Evolutionary conservation across 1,140 invertebrate species (phyloP).

Genomic region (Dreissena rostriformis): DNA sequence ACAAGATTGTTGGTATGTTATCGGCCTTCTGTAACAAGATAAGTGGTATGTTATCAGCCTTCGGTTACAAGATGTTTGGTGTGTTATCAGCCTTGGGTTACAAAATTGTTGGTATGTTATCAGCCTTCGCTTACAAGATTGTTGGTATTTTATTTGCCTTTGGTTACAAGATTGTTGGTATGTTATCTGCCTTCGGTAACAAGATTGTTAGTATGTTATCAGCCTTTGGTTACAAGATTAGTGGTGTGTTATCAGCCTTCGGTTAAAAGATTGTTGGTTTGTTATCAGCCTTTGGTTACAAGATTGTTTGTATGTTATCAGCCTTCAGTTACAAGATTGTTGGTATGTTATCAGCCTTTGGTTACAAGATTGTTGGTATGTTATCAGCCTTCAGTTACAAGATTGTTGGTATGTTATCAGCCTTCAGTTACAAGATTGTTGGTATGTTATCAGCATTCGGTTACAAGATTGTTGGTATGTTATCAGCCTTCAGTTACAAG

Average conservation of each 20-base stretch:
- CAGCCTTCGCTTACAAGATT: slow-evolving; percentile 92
- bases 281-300: slow-evolving; percentile 92
- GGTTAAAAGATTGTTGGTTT: slow-evolving; percentile 92
- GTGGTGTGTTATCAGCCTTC: slow-evolving; percentile 87
- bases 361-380: slow-evolving; percentile 90
- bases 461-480: slow-evolving; percentile 89
- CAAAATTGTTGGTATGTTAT: slow-evolving; percentile 87
- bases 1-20: slow-evolving; percentile 88
- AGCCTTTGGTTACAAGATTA: slow-evolving; percentile 93
- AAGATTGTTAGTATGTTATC: slow-evolving; percentile 88
- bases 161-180: slow-evolving; percentile 91
- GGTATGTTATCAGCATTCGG: slow-evolving; percentile 89
- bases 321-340: slow-evolving; percentile 93
- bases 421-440: slow-evolving; percentile 93
- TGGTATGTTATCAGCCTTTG: slow-evolving; percentile 87
- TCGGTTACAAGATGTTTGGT: slow-evolving; percentile 93
- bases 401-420: slow-evolving; percentile 87
- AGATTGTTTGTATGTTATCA: slow-evolving; percentile 87
- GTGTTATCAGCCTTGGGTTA: slow-evolving; percentile 93
- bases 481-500: slow-evolving; percentile 92
- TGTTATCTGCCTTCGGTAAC: slow-evolving; percentile 94
- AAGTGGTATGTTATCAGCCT: slow-evolving; percentile 87
- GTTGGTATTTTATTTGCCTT: slow-evolving; percentile 88
- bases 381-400: slow-evolving; percentile 93
- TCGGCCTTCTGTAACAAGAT: slow-evolving; percentile 93